These are phyloP conservation scores for Calcarius lapponicus DNA, from an alignment of 2,797 vertebrate genomes.

Conservation along the genomic window DNA sequence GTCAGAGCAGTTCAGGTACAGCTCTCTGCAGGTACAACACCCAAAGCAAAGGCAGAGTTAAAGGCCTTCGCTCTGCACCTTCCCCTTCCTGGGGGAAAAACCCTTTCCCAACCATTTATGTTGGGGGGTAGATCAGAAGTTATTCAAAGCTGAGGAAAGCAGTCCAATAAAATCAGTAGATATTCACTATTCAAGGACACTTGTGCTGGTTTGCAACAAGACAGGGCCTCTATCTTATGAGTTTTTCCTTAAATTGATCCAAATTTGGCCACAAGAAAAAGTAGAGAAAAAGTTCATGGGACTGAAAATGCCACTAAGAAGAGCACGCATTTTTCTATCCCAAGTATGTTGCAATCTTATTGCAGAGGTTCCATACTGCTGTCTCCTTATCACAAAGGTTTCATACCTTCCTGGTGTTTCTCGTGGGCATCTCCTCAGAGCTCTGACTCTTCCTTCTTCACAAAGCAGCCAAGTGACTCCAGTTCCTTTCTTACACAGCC, in stretches of 20 bases:
- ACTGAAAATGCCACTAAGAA: not conserved
- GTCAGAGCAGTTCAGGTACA: not conserved
- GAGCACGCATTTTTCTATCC: not conserved
- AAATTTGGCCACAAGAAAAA: not conserved
- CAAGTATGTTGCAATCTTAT: not conserved
- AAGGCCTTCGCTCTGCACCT: not conserved
- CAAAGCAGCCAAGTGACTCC: too few relatives aligned
- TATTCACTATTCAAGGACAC: not conserved
- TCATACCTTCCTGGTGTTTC: too few relatives aligned
- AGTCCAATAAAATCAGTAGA: not conserved
- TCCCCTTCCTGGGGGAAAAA: not conserved
- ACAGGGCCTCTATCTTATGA: rapidly evolving
- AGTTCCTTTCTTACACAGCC: too few relatives aligned
- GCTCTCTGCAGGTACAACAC: not conserved
- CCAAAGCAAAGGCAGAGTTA: not conserved
- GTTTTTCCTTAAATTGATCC: not conserved
- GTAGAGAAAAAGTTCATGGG: not conserved
- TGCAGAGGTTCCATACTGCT: too few relatives aligned
- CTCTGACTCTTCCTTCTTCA: too few relatives aligned
- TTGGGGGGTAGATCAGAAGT: not conserved
- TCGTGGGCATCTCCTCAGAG: rapidly evolving
- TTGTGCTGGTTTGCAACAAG: not conserved
- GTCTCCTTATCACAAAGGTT: too few relatives aligned
- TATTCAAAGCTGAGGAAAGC: not conserved
- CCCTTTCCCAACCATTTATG: not conserved